phyloP scores from a whole-genome alignment of 2,888 invertebrate species.

The Neuroscelio doddi region DNA sequence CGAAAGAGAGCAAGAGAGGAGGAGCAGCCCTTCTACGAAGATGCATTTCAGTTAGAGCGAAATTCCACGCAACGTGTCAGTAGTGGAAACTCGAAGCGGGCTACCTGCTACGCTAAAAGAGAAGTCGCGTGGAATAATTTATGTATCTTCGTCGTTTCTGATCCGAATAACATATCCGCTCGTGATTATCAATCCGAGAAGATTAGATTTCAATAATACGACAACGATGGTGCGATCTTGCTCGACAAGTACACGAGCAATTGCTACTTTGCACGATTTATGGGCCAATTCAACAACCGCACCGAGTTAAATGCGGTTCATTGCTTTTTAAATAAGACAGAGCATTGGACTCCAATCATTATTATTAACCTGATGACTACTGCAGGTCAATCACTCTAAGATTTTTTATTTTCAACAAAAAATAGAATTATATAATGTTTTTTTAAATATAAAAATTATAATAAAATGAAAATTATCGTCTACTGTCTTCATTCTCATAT shows the following conservation, averaged over 20 bases:
- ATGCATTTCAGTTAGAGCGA: constrained; percentile 36
- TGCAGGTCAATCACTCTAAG: no score
- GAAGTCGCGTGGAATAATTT: not conserved
- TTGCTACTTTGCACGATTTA: constrained; percentile 14
- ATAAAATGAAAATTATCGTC: no score
- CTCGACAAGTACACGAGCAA: constrained; percentile 7
- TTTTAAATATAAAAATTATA: no score
- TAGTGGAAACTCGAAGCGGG: constrained; percentile 6
- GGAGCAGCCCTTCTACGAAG: constrained; percentile 29
- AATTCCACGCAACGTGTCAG: constrained; percentile 17
- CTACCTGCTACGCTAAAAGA: not conserved
- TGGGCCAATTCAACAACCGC: constrained; percentile 14
- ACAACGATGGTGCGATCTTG: constrained; percentile 2
- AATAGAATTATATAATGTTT: no score
- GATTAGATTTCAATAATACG: constrained; percentile 6
- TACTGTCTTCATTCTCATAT: no score
- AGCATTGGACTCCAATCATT: constrained; percentile 4
- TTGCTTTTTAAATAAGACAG: no score
- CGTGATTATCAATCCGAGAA: constrained; percentile 5
- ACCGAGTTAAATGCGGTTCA: not conserved
- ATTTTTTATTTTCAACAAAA: no score
- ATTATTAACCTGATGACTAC: no score
- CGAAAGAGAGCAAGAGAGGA: constrained; percentile 23
- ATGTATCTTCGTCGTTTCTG: not conserved
- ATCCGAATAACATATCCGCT: not conserved